phyloP scores from a whole-genome alignment of 2,888 invertebrate species.

The Apamea epomidion region DNA sequence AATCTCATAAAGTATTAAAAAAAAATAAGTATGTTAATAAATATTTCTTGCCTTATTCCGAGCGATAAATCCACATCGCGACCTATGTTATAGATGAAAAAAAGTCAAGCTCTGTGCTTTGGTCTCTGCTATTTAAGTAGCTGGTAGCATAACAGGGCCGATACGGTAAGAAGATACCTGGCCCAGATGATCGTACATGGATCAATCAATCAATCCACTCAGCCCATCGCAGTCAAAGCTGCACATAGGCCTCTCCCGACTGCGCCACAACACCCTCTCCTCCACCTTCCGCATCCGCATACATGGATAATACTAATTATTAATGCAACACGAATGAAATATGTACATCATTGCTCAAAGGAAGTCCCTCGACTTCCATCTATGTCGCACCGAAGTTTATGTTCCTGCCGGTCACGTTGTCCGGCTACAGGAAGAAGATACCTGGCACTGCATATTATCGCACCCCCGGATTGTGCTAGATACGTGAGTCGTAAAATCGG shows the following conservation, averaged over 20 bases:
- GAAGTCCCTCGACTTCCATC: not conserved
- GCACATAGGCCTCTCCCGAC: no score
- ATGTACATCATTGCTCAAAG: not conserved
- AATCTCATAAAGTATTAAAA: no score
- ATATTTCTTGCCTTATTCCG: not conserved
- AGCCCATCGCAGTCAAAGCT: no score
- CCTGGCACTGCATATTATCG: not conserved
- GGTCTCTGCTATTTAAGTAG: not conserved
- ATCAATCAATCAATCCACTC: no score
- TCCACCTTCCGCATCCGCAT: no score
- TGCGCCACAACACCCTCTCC: no score
- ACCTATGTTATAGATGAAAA: not conserved
- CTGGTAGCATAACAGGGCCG: not conserved
- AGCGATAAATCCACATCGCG: not conserved
- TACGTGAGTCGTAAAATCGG: not conserved
- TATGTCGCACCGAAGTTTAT: not conserved
- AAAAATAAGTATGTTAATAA: not conserved
- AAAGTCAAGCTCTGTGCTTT: not conserved
- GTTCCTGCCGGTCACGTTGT: not conserved
- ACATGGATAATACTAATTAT: not conserved
- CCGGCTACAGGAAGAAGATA: not conserved
- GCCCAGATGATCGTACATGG: not conserved
- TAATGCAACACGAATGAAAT: not conserved
- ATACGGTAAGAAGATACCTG: not conserved
- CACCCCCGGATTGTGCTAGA: not conserved